phyloP scores from a whole-genome alignment of 1,140 invertebrate genomes.

The Heliothis virescens region DNA sequence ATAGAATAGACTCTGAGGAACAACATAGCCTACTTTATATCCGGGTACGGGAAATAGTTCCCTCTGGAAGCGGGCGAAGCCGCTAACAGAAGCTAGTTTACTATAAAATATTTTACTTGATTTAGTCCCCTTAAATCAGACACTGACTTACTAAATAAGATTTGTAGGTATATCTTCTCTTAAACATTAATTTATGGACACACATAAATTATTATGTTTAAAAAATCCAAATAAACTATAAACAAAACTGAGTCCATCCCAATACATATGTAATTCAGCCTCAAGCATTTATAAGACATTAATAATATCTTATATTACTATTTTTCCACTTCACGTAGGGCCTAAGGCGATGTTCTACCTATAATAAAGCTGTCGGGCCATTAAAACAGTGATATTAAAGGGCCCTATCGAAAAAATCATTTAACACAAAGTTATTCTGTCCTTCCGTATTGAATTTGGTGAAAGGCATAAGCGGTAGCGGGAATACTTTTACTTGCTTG shows the following conservation, averaged over 20 bases:
- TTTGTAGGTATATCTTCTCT: no score
- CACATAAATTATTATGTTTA: background rate
- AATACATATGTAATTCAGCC: background rate
- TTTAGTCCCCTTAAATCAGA: no score
- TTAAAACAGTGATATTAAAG: slow-evolving; percentile 40
- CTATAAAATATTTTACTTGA: no score
- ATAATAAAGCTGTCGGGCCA: slow-evolving; percentile 42
- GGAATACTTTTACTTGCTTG: background rate
- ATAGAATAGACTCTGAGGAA: no score
- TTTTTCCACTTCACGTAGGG: slow-evolving; percentile 27
- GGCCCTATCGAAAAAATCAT: slow-evolving; percentile 53
- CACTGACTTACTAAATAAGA: no score
- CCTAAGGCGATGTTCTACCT: slow-evolving; percentile 13
- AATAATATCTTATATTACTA: slow-evolving; percentile 28
- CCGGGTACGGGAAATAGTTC: no score
- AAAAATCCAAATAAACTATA: background rate
- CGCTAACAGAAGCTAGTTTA: no score
- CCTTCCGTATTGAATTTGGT: slow-evolving; percentile 49
- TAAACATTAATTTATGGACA: no score
- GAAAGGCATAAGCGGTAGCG: slow-evolving; percentile 30
- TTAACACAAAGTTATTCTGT: slow-evolving; percentile 39
- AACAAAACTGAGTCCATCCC: slow-evolving; percentile 12
- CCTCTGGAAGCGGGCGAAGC: no score
- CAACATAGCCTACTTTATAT: no score
- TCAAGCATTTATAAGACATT: slow-evolving; percentile 16